phyloP scores from a whole-genome alignment of 2,888 invertebrate species.

The Papilio gigon region DNA sequence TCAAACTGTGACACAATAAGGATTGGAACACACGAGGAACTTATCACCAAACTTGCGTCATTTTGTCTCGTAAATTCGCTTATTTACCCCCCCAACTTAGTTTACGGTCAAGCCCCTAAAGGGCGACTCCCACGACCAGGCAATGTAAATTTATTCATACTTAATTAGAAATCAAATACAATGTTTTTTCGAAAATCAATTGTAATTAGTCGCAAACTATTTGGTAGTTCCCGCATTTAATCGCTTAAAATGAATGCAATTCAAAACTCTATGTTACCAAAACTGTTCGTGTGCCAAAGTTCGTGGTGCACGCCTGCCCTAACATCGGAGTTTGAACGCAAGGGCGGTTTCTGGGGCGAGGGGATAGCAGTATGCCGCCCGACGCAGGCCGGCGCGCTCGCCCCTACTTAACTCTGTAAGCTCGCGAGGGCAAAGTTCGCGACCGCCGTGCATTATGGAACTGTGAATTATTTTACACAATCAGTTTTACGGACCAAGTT shows the following conservation, averaged over 20 bases:
- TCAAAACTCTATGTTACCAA: slow-evolving; percentile 4
- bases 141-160: no score
- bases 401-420: slow-evolving; percentile 41
- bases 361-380: slow-evolving; percentile 68
- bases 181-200: background rate
- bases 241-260: background rate
- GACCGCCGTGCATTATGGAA: slow-evolving; percentile 31
- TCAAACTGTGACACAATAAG: slow-evolving; percentile 28
- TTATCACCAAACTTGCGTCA: background rate
- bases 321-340: slow-evolving; percentile 59
- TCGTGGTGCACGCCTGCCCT: slow-evolving; percentile 5
- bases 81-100: no score
- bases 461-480: slow-evolving; percentile 34
- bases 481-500: slow-evolving; percentile 25
- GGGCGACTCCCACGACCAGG: no score
- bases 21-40: background rate
- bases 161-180: background rate
- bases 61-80: no score
- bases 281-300: slow-evolving; percentile 3
- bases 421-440: slow-evolving; percentile 40
- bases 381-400: slow-evolving; percentile 68
- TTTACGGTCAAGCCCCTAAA: no score
- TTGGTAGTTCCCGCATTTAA: background rate
- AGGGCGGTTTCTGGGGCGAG: slow-evolving; percentile 50
- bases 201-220: background rate